Percentiles rank a stretch among this genome's conserved stretches.
phyloP scores from a whole-genome alignment of 2,797 vertebrate genomes.

The Leptodactylus fallax region DNA sequence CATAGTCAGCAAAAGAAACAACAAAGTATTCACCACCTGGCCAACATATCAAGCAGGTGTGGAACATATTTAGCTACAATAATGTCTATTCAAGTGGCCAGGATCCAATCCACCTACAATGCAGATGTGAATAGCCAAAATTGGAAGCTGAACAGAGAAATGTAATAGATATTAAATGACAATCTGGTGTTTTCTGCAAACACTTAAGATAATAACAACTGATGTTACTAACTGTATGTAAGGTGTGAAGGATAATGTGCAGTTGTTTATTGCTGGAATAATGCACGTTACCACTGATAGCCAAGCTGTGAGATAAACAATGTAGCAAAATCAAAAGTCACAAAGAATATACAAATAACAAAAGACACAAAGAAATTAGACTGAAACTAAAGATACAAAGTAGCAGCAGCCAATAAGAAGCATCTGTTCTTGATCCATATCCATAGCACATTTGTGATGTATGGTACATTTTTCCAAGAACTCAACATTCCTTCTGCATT shows the following conservation, averaged over 20 bases:
- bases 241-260: neutral
- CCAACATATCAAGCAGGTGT: constrained; percentile 43
- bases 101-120: constrained; percentile 46
- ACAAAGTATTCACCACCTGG: constrained; percentile 39
- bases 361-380: neutral
- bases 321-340: neutral
- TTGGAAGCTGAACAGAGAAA: constrained; percentile 25
- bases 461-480: neutral
- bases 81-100: constrained; percentile 41
- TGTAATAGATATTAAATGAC: constrained; percentile 4
- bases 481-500: neutral
- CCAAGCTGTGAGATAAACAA: neutral
- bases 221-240: neutral
- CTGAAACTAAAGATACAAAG: neutral
- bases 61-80: constrained; percentile 51
- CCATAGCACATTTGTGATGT: neutral
- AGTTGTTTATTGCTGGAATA: neutral
- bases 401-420: neutral
- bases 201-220: constrained; percentile 4
- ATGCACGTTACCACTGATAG: neutral
- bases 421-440: neutral
- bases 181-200: constrained; percentile 10
- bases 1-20: constrained; percentile 7
- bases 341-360: too few relatives aligned
- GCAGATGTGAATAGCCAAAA: constrained; percentile 22